Percentiles rank a stretch among this genome's conserved stretches.
phyloP scores from a whole-genome alignment of 2,113 vertebrate species.

The Hiodon alosoides region DNA sequence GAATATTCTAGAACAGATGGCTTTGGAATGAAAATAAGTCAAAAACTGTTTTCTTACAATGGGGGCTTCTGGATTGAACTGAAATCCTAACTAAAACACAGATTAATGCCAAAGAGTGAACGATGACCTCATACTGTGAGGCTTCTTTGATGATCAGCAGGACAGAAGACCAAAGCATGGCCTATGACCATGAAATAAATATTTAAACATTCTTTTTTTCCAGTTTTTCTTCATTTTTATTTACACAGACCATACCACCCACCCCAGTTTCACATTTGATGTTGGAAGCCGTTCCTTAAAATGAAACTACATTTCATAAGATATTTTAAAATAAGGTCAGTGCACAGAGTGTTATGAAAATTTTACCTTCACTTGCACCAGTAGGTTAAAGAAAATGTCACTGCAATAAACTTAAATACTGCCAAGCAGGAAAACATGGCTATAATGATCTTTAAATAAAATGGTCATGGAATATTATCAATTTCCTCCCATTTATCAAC shows the following conservation, averaged over 20 bases:
- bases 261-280: not conserved
- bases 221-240: slow-evolving; percentile 29
- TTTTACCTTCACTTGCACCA: not conserved
- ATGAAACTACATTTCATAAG: not conserved
- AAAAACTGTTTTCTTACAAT: slow-evolving; percentile 25
- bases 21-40: slow-evolving; percentile 19
- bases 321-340: not conserved
- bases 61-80: slow-evolving; percentile 29
- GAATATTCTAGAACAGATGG: slow-evolving; percentile 1
- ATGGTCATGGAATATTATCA: too few relatives aligned
- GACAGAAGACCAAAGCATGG: slow-evolving; percentile 30
- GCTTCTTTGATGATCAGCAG: slow-evolving; percentile 29
- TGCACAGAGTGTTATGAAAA: not conserved
- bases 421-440: not conserved
- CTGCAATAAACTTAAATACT: too few relatives aligned
- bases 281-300: not conserved
- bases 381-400: not conserved
- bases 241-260: slow-evolving; percentile 15
- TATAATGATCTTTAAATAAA: not conserved
- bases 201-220: slow-evolving; percentile 36
- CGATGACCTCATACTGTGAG: slow-evolving; percentile 25
- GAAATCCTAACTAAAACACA: slow-evolving; percentile 38
- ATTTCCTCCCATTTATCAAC: too few relatives aligned
- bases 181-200: slow-evolving; percentile 37
- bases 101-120: slow-evolving; percentile 27